A percentile compares a stretch with the other conserved stretches of the same genome.
These are phyloP conservation scores for Callosobruchus maculatus DNA, from an alignment of 2,888 invertebrate species.

Conservation along the genomic window DNA sequence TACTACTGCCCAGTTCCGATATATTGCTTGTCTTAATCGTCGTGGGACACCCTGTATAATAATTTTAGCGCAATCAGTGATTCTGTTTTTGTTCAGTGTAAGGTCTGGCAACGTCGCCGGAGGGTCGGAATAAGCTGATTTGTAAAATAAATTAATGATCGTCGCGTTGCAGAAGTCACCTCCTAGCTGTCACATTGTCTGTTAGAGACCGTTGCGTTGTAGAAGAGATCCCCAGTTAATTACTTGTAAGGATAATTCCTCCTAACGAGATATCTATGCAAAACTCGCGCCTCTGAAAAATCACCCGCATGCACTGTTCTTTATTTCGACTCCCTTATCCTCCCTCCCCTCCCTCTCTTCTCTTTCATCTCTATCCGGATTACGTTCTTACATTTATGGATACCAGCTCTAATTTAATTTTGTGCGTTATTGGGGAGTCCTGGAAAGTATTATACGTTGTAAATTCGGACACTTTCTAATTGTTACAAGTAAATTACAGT, in stretches of 20 bases:
- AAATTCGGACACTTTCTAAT: background rate
- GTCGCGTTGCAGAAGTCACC: constrained; percentile 47
- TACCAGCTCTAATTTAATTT: constrained; percentile 16
- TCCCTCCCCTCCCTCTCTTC: constrained; percentile 3
- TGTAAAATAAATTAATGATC: constrained; percentile 52
- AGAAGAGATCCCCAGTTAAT: constrained; percentile 45
- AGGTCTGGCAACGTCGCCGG: constrained; percentile 1
- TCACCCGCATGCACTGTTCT: constrained; percentile 17
- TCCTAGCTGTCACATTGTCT: constrained; percentile 49
- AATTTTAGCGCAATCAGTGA: too few relatives aligned
- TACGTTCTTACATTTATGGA: constrained; percentile 18
- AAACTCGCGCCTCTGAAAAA: constrained; percentile 34
- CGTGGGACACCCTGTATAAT: too few relatives aligned
- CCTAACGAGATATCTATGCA: constrained; percentile 49
- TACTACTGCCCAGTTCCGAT: too few relatives aligned
- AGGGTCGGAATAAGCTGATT: constrained; percentile 50
- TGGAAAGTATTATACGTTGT: background rate
- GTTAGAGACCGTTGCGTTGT: constrained; percentile 41
- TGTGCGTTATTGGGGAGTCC: background rate
- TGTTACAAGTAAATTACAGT: background rate
- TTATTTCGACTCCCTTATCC: constrained; percentile 13
- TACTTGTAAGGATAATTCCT: constrained; percentile 47
- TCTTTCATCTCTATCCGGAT: constrained; percentile 13
- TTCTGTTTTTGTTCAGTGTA: too few relatives aligned
- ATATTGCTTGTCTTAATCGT: too few relatives aligned